Conservation (phyloP, 2,888 invertebrate genomes). For the Rhyacophila evoluta region DNA sequence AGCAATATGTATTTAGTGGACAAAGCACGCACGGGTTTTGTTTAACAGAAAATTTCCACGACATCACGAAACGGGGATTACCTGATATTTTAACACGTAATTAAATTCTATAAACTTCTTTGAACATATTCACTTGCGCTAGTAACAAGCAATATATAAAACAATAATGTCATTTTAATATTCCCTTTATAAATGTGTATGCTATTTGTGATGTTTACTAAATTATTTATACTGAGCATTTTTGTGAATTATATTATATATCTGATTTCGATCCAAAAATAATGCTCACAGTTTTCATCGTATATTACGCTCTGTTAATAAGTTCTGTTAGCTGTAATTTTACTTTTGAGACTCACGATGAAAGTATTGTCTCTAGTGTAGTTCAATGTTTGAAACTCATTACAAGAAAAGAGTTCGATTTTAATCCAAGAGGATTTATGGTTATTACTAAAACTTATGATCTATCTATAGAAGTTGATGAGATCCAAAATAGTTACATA, state of each 20-base stretch:
- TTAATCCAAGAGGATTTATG: conserved; percentile 46
- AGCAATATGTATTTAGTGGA: conserved; percentile 5
- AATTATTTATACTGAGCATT: no score
- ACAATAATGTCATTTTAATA: no score
- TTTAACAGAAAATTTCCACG: neutral
- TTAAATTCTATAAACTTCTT: neutral
- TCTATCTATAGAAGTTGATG: conserved; percentile 32
- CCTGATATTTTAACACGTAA: neutral
- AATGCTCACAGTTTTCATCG: neutral
- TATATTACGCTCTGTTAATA: neutral
- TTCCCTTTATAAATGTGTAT: no score
- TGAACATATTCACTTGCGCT: neutral
- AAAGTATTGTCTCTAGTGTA: conserved; percentile 15
- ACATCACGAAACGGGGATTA: conserved; percentile 2
- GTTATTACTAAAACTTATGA: conserved; percentile 47
- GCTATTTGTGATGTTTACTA: no score
- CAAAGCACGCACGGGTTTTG: conserved; percentile 13
- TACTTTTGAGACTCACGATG: neutral
- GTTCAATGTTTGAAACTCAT: conserved; percentile 39
- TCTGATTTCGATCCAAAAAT: neutral
- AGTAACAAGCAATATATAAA: no score
- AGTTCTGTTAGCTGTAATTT: neutral
- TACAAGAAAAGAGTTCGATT: conserved; percentile 34
- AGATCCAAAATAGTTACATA: conserved; percentile 38
- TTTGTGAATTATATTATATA: no score